Base-by-base conservation (phyloP, 2,888 invertebrate species). In the Drosophila rellima region DNA sequence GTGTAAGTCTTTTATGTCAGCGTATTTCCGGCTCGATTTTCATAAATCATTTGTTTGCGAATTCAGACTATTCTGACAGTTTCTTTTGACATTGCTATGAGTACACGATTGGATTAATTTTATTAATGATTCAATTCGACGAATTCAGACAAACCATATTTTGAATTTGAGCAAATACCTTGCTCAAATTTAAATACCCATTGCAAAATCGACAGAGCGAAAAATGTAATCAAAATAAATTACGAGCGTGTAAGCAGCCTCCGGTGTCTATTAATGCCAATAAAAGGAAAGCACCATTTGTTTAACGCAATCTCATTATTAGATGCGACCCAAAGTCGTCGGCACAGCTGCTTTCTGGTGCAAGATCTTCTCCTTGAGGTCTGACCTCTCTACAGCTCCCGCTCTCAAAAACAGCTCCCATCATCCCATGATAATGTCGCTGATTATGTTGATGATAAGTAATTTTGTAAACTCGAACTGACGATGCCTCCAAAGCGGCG, bases 191-290 rank as follows among this genome's bases (percentile, higher is more conserved):
- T 17, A 57, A 31, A 64, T 57, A 52, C 60, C 51, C 60, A 37
- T 40, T 33, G 20, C 45, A 15, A 17, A 39, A 60, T 68, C 63
- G 73, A 64, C 74, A 60, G 67, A 70, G 65, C 62, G 78, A 77
- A 84, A 84, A 84, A 82, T 89, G 89, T 89, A 86, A 86, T 86
- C 85, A 86, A 89, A 86, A 85, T 89, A 89, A 89, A 89, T 86
- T 82, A 86, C 85, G 89, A 86, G 88, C 88, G 74, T 89, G 85
- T 89, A 82, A 89, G 85, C 85, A 85, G 89, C 89, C 85, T 82
- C 88, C 89, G 88, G 85, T 89, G 85, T 88, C 88, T 86, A 86
- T 86, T 86, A 88, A 80, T 85, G 67, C 67, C 89, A 89, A 86
- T 89, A 88, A 86, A 86, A 86, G 78, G 78, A 82, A 78, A 80